These are phyloP conservation scores for Falco berigora DNA, from an alignment of 2,797 vertebrate species.

Conservation along the genomic window DNA sequence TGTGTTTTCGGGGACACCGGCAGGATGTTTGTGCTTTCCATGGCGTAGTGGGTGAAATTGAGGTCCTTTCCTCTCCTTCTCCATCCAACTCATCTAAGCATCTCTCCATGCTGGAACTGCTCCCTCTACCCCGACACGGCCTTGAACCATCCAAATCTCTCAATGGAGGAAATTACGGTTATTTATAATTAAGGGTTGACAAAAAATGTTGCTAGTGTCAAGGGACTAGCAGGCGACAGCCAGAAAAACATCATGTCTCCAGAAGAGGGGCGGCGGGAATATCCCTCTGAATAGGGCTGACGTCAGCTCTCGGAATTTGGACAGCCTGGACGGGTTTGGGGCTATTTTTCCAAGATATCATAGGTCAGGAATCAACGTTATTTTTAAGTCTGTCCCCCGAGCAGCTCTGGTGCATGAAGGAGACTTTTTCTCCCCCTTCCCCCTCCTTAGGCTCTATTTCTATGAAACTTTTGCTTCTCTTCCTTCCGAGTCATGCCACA, in stretches of 20 bases:
- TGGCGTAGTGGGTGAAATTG: neutral
- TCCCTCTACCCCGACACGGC: neutral
- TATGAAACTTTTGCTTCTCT: conserved; percentile 38
- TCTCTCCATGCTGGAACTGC: neutral
- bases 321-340: conserved; percentile 39
- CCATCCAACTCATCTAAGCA: neutral
- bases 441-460: neutral
- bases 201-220: conserved; percentile 62
- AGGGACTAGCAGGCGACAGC: conserved; percentile 43
- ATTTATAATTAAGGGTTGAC: conserved; percentile 62
- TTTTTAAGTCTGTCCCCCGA: conserved; percentile 55
- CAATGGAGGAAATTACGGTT: conserved; percentile 48
- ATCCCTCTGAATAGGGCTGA: conserved; percentile 65
- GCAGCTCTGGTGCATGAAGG: conserved; percentile 11
- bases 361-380: conserved; percentile 59
- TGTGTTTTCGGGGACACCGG: fast-evolving
- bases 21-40: neutral
- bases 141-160: conserved; percentile 8
- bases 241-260: conserved; percentile 64
- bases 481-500: conserved; percentile 39
- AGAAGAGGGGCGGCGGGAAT: conserved; percentile 59
- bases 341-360: conserved; percentile 68
- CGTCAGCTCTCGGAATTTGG: conserved; percentile 46
- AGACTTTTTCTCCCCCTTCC: neutral
- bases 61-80: neutral